A percentile compares a stretch with the other conserved stretches of the same genome.
Conservation (phyloP, 2,113 vertebrate genomes). For the Nothoprocta pentlandii region DNA sequence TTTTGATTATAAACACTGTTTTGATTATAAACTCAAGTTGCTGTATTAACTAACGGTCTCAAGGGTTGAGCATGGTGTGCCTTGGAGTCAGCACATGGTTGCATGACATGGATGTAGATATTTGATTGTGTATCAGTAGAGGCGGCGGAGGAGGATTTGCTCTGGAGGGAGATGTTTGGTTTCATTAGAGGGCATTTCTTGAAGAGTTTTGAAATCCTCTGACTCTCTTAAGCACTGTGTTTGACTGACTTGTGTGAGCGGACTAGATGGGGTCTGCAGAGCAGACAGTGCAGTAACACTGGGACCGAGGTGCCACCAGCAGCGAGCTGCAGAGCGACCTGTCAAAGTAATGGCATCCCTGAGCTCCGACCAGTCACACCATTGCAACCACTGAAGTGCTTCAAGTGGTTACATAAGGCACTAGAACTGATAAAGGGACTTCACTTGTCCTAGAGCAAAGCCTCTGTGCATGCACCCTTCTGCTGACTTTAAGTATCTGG, state of each 20-base stretch:
- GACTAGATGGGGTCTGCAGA: background rate
- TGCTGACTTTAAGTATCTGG: background rate
- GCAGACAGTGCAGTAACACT: background rate
- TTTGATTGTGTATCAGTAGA: background rate
- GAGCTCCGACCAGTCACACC: background rate
- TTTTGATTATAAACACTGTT: background rate
- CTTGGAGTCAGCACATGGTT: background rate
- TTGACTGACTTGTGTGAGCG: background rate
- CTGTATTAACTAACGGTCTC: background rate
- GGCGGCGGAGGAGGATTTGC: background rate
- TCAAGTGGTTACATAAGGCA: slow-evolving; percentile 4
- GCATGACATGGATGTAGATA: background rate
- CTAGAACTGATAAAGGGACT: background rate
- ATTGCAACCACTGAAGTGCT: background rate
- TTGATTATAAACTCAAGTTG: background rate
- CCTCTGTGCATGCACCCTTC: background rate
- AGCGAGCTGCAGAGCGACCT: background rate
- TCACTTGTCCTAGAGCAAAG: background rate
- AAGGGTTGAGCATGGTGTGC: background rate
- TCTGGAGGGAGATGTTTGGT: background rate
- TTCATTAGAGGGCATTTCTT: background rate
- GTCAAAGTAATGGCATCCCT: background rate
- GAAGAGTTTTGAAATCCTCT: background rate
- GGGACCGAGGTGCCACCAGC: background rate
- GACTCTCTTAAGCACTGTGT: background rate